Evolutionary conservation across 2,888 invertebrate genomes (phyloP), one percentile per base, ranked within the genome.

Genomic region (Drosophila borealis): DNA sequence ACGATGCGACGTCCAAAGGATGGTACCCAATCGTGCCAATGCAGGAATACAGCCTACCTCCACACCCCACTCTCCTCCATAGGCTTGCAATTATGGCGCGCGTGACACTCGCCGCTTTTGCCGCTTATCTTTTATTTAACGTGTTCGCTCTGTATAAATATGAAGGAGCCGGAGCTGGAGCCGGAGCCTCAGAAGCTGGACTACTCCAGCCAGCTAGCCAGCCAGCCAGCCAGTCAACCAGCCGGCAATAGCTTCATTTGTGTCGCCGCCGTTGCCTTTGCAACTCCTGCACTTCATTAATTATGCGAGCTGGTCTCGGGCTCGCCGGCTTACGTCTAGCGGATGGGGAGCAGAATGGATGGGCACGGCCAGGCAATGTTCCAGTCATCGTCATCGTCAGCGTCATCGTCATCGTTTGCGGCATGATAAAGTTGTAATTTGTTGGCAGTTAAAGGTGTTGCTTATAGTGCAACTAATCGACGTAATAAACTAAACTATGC

Each of bases 351-450:
- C 79, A 84, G 66, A 87, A 87, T 87, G 68, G 53, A 81, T 87
- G 78, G 72, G 64, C 80, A 69, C 49, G 46, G 57, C 44, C 48
- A 54, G 41, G 46, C 56, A 53, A 62, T 65, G 70, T 42, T 78
- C 51, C 68, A 64, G 57, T 81, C 67, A 39, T 44, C 36, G 55
- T 45, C 63, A 21, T 42, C 42, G 29, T 29, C 65, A 41, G n/a
- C 34, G 14, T 49, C 60, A 42, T 44, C 41, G 49, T 42, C 82
- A 72, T 77, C 85, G 80, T 81, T 88, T 79, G 88, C 87, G 81
- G 87, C 84, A 87, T 87, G 88, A 86, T 86, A 86, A 86, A 89
- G 85, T 81, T 88, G 88, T 89, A 85, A 86, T 89, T 86, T 88
- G 88, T 84, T 87, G 86, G 85, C 88, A 85, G 86, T 88, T 81